A percentile compares a stretch with the other conserved stretches of the same genome.
Evolutionary conservation across 2,888 invertebrate genomes (phyloP).

Genomic region (Hemistola chrysoprasaria): DNA sequence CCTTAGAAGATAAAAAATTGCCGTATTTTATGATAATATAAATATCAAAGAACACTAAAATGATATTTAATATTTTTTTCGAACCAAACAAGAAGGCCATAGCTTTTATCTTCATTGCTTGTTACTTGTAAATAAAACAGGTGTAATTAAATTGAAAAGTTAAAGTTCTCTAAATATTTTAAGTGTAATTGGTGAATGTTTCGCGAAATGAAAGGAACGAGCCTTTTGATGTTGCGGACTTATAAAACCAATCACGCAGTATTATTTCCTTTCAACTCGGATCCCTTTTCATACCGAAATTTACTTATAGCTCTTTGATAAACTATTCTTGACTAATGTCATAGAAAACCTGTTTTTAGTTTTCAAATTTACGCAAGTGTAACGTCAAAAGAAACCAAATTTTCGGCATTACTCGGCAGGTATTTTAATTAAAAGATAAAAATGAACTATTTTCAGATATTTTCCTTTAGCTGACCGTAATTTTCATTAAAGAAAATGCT

Average conservation of each 20-base stretch:
- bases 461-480: too few species aligned
- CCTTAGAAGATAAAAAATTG: too few species aligned
- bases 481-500: too few species aligned
- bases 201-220: conserved; percentile 48
- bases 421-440: neutral
- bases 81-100: conserved; percentile 28
- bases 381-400: too few species aligned
- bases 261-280: conserved; percentile 49
- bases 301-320: conserved; percentile 26
- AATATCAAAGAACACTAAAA: too few species aligned
- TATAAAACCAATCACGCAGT: conserved; percentile 55
- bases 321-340: conserved; percentile 24
- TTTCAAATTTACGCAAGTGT: too few species aligned
- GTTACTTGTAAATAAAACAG: conserved; percentile 35
- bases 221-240: conserved; percentile 52
- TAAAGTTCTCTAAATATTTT: conserved; percentile 45
- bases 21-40: too few species aligned
- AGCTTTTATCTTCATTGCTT: conserved; percentile 33
- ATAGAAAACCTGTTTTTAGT: conserved; percentile 19
- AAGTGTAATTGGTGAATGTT: conserved; percentile 51
- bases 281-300: conserved; percentile 38
- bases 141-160: conserved; percentile 46
- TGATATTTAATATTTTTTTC: too few species aligned
- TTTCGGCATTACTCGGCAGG: too few species aligned
- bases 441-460: too few species aligned